Base-by-base conservation (phyloP, 1,140 invertebrate species). In the Trichogramma pretiosum region DNA sequence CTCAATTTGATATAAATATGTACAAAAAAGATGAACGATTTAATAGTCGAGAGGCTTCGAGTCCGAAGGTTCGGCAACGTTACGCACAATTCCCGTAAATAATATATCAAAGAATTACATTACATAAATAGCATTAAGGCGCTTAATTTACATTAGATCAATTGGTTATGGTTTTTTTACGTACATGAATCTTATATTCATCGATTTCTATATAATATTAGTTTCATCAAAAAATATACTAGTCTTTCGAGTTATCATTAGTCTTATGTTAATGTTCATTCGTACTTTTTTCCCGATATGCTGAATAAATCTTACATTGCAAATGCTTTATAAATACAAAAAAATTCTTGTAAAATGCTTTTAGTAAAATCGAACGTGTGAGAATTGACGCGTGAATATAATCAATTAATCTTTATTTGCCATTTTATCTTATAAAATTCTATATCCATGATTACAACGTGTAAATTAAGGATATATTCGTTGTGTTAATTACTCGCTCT, bases 211-310 rank as follows among this genome's bases (percentile, higher is more conserved):
- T 50, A 11, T 35, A 28, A 13, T 46, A 34, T 51, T 54, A 46
- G 45, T 43, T 48, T 53, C 55, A 56, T 61, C 52, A 54, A 60
- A 60, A 62, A 58, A 59, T 62, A 62, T 53, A 56, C 42, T 51
- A 59, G 52, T 48, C 50, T 54, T 53, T 55, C 42, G 24, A 46
- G 35, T 54, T 46, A 30, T 50, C 26, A 21, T 22, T 41, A 52
- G 37, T 50, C 42, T 50, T n/a, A n/a, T n/a, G n/a, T n/a, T n/a
- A n/a, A n/a, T n/a, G 46, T 50, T 50, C 42, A 32, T 45, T 45
- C 41, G 32, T 36, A 30, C 33, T 42, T 30, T 28, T 32, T 21
- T 18, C 40, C n/a, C 19, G 32, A 45, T 45, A 45, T 33, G 28
- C n/a, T 47, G 46, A 40, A 53, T 36, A 53, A 46, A 55, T 22